These are phyloP conservation scores for Lichenostomus cassidix DNA, from an alignment of 2,113 vertebrate species.

Conservation along the genomic window DNA sequence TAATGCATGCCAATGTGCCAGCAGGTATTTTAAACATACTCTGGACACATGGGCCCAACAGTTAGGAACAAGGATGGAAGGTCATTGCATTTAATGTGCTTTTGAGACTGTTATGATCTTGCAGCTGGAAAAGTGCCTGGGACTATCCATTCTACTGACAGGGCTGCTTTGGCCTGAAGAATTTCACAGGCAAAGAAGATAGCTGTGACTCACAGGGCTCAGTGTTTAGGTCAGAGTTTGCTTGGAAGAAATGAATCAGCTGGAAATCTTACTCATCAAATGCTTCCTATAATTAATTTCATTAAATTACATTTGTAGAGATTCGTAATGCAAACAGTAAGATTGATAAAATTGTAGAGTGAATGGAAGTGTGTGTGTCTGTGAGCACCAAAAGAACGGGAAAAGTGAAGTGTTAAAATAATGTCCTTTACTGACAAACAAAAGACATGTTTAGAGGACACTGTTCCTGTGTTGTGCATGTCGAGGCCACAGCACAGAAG, in stretches of 20 bases:
- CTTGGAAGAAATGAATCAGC: background rate
- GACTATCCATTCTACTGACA: background rate
- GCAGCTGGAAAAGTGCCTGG: background rate
- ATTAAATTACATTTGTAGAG: background rate
- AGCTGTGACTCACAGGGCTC: constrained; percentile 7
- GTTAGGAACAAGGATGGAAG: constrained; percentile 2
- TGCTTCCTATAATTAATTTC: constrained; percentile 37
- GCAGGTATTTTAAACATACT: background rate
- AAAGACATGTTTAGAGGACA: background rate
- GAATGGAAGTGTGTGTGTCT: background rate
- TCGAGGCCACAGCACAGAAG: background rate
- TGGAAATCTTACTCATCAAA: constrained; percentile 26
- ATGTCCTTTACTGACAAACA: background rate
- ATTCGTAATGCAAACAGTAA: background rate
- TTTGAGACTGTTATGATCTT: background rate
- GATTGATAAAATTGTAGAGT: background rate
- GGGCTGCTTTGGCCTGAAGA: background rate
- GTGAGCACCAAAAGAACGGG: background rate
- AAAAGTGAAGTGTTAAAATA: background rate
- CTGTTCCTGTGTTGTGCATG: background rate
- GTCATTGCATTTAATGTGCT: constrained; percentile 7
- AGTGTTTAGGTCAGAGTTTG: constrained; percentile 23
- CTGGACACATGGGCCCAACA: background rate
- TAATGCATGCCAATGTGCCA: background rate
- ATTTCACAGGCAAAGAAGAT: background rate